Conservation (phyloP, 2,113 vertebrate species). For the Acrocephalus arundinaceus region DNA sequence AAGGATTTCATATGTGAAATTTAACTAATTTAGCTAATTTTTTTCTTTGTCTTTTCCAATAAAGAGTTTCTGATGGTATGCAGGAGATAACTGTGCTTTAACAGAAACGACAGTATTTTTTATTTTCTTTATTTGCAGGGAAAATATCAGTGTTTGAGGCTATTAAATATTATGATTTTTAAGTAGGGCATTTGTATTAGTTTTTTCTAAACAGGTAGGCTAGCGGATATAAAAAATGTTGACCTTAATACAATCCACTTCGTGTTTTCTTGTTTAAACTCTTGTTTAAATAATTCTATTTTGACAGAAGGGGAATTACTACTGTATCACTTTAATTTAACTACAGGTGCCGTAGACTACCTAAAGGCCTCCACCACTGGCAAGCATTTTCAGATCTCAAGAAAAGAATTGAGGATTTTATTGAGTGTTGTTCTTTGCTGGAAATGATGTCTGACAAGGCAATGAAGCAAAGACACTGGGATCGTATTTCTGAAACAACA, state of each 20-base stretch:
- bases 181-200: not conserved
- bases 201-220: not conserved
- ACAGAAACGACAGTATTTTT: not conserved
- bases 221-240: not conserved
- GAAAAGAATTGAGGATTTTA: constrained; percentile 81
- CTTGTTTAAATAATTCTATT: not conserved
- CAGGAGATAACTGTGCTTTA: not conserved
- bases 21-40: not conserved
- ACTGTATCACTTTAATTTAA: not conserved
- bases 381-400: constrained; percentile 79
- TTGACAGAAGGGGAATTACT: not conserved
- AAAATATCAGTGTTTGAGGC: not conserved
- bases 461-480: constrained; percentile 80
- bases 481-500: constrained; percentile 76
- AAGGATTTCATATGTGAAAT: not conserved
- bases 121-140: not conserved
- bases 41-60: not conserved
- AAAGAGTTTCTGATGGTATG: not conserved
- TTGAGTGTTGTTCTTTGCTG: constrained; percentile 74
- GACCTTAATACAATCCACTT: not conserved
- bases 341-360: constrained; percentile 75
- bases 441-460: constrained; percentile 81
- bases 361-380: constrained; percentile 80
- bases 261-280: not conserved
- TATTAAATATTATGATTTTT: not conserved